These are phyloP conservation scores for Synanthedon tipuliformis DNA, from an alignment of 2,888 invertebrate species.

Conservation along the genomic window DNA sequence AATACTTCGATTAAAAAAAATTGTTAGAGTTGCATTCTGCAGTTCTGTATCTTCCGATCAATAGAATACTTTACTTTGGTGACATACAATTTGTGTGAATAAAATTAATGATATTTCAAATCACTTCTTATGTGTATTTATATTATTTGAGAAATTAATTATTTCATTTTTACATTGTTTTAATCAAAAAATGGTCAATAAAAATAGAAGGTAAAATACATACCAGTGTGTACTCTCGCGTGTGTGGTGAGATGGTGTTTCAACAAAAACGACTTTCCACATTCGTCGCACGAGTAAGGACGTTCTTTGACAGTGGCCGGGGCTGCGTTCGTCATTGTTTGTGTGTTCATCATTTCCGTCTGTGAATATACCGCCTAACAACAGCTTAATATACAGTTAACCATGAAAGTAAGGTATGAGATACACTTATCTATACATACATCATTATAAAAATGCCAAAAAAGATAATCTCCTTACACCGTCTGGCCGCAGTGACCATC, in stretches of 20 bases:
- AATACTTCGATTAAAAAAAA: too few relatives aligned
- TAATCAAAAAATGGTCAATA: neutral
- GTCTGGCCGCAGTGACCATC: too few relatives aligned
- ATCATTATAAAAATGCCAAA: too few relatives aligned
- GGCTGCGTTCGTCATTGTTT: slow-evolving; percentile 37
- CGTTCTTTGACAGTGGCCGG: slow-evolving; percentile 72
- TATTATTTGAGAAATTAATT: neutral
- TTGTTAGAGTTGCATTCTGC: too few relatives aligned
- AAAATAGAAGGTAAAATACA: slow-evolving; percentile 6
- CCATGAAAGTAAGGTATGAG: too few relatives aligned
- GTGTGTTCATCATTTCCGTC: slow-evolving; percentile 44
- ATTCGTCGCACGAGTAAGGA: slow-evolving; percentile 85
- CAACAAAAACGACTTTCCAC: slow-evolving; percentile 84
- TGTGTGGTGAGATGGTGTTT: slow-evolving; percentile 89
- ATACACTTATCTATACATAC: too few relatives aligned
- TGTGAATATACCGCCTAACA: slow-evolving; percentile 56
- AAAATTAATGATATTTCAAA: too few relatives aligned
- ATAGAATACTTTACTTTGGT: too few relatives aligned
- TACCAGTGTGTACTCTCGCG: slow-evolving; percentile 82
- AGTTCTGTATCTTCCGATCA: too few relatives aligned
- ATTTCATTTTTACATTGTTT: neutral
- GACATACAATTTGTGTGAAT: too few relatives aligned
- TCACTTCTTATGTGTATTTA: too few relatives aligned
- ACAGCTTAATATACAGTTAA: slow-evolving; percentile 16
- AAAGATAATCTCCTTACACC: too few relatives aligned